These are phyloP conservation scores for Achlya flavicornis DNA, from an alignment of 2,888 invertebrate genomes.

Conservation along the genomic window DNA sequence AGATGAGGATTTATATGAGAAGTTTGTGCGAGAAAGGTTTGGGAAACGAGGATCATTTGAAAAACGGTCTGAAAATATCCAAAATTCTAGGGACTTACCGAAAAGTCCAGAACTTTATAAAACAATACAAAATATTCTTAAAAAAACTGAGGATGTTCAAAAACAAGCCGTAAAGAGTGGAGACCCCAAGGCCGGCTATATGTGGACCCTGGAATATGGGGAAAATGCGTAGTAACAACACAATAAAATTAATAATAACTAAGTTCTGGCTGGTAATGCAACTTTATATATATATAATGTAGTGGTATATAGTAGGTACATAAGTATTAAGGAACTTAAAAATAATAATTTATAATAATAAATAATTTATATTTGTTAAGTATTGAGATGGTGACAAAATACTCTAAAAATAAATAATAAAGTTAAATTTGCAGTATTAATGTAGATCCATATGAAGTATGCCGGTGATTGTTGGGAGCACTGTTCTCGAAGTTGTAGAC, in stretches of 20 bases:
- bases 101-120: conserved; percentile 60
- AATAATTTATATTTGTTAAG: neutral
- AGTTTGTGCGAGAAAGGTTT: conserved; percentile 76
- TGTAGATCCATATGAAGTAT: too few species aligned
- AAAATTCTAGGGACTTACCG: conserved; percentile 38
- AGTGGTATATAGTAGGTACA: neutral
- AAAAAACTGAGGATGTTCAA: conserved; percentile 67
- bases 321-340: neutral
- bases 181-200: conserved; percentile 76
- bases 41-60: conserved; percentile 67
- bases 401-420: neutral
- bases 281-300: neutral
- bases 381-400: neutral
- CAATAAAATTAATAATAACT: too few species aligned
- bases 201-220: conserved; percentile 82
- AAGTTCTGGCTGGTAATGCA: neutral
- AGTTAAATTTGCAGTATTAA: neutral
- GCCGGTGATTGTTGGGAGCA: too few species aligned
- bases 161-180: conserved; percentile 69
- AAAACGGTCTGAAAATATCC: conserved; percentile 62
- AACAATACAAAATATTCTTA: conserved; percentile 65
- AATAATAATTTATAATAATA: neutral
- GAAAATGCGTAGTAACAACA: conserved; percentile 56
- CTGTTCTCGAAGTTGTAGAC: too few species aligned
- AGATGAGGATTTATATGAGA: conserved; percentile 72